These are phyloP conservation scores for Ectemnius continuus DNA, from an alignment of 2,888 invertebrate species.

Conservation along the genomic window DNA sequence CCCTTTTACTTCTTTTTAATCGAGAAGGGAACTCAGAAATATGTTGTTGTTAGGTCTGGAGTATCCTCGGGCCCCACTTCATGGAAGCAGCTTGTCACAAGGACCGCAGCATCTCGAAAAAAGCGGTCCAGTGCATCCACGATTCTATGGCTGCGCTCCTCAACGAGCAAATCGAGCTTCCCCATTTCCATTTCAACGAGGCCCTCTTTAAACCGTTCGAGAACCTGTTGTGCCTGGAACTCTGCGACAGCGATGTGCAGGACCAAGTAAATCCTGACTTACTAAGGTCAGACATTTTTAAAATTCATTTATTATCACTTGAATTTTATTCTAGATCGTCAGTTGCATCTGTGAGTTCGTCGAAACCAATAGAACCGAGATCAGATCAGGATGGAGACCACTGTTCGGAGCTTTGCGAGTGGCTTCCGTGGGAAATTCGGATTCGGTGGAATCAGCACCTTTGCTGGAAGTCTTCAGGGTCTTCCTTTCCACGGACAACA, in stretches of 20 bases:
- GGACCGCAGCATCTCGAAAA: slow-evolving; percentile 92
- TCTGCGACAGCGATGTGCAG: slow-evolving; percentile 96
- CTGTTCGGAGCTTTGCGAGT: slow-evolving; percentile 95
- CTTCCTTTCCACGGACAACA: slow-evolving; percentile 95
- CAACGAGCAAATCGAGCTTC: slow-evolving; percentile 91
- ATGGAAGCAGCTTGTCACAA: slow-evolving; percentile 97
- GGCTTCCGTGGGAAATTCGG: slow-evolving; percentile 83
- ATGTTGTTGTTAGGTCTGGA: slow-evolving; percentile 83
- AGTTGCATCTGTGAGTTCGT: slow-evolving; percentile 97
- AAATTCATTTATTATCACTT: background rate
- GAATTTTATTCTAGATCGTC: slow-evolving; percentile 84
- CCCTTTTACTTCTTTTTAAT: background rate
- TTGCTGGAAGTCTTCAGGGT: slow-evolving; percentile 95
- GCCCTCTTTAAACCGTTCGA: slow-evolving; percentile 96
- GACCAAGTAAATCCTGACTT: slow-evolving; percentile 75
- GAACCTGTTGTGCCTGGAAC: slow-evolving; percentile 93
- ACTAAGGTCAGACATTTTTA: background rate
- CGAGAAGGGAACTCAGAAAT: background rate
- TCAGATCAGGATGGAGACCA: slow-evolving; percentile 97
- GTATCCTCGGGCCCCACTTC: slow-evolving; percentile 93
- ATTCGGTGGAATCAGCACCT: slow-evolving; percentile 85
- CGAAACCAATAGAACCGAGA: slow-evolving; percentile 94
- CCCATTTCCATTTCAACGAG: slow-evolving; percentile 97
- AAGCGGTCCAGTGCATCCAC: slow-evolving; percentile 94
- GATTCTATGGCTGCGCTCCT: slow-evolving; percentile 93